Evolutionary conservation across 2,113 vertebrate species (phyloP).

Genomic region (Lichenostomus cassidix): DNA sequence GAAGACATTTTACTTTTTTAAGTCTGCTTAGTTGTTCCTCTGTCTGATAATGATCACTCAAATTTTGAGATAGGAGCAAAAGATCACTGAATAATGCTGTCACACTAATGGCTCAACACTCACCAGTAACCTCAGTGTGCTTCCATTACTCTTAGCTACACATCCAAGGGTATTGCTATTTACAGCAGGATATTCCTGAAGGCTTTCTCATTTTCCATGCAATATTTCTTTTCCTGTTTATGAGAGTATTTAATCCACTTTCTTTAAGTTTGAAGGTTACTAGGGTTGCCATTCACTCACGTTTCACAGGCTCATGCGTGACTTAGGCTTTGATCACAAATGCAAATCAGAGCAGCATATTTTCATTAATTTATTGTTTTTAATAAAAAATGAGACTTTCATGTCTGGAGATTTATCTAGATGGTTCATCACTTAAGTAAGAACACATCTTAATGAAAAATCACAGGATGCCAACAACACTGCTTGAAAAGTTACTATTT

Average conservation of each 20-base stretch:
- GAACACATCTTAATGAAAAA: constrained; percentile 19
- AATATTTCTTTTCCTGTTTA: neutral
- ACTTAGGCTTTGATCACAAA: constrained; percentile 4
- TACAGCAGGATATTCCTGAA: neutral
- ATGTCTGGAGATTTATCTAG: constrained; percentile 43
- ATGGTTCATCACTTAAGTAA: constrained; percentile 35
- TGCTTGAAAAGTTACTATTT: neutral
- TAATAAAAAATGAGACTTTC: constrained; percentile 56
- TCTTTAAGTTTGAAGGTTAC: constrained; percentile 19
- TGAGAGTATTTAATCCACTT: neutral
- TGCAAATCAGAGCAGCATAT: constrained; percentile 26
- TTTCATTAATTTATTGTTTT: constrained; percentile 56
- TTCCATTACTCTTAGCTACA: neutral
- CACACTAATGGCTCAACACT: neutral
- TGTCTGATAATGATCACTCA: neutral
- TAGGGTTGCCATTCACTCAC: neutral
- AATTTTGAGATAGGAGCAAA: neutral
- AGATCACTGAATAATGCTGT: neutral
- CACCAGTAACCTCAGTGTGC: neutral
- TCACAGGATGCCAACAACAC: neutral
- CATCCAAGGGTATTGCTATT: neutral
- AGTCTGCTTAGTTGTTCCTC: neutral
- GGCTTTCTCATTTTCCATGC: neutral
- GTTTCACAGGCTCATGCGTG: constrained; percentile 7
- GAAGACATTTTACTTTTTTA: neutral